Percentiles rank a stretch among this genome's conserved stretches.
These are phyloP conservation scores for Phortica okadai DNA, from an alignment of 2,888 invertebrate species.

Conservation along the genomic window DNA sequence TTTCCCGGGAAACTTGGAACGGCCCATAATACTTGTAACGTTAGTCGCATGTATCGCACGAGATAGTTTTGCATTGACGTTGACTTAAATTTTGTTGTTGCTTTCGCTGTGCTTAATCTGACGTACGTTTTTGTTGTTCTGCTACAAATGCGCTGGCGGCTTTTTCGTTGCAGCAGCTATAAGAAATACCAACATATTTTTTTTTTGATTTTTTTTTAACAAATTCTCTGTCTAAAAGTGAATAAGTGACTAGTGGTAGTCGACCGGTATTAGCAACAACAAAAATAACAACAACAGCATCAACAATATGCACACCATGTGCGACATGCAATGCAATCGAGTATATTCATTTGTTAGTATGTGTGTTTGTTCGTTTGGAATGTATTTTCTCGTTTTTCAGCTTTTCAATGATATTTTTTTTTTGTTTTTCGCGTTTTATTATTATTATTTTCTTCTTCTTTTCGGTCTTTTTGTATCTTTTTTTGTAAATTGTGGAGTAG, in stretches of 20 bases:
- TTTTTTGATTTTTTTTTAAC: not conserved
- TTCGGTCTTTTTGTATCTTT: slow-evolving; percentile 45
- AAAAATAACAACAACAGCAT: slow-evolving; percentile 45
- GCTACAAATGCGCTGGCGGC: not conserved
- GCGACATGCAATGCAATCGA: slow-evolving; percentile 45
- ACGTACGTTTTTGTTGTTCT: not conserved
- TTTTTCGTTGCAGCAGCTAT: not conserved
- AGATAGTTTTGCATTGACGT: slow-evolving; percentile 58
- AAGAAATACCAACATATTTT: not conserved
- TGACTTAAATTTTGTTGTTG: slow-evolving; percentile 34
- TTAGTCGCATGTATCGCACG: slow-evolving; percentile 13
- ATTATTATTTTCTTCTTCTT: slow-evolving; percentile 35
- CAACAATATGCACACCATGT: slow-evolving; percentile 40
- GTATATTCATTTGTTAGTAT: not conserved
- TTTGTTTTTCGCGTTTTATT: slow-evolving; percentile 32
- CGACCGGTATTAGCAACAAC: slow-evolving; percentile 61
- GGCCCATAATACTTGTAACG: slow-evolving; percentile 71
- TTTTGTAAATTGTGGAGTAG: slow-evolving; percentile 42
- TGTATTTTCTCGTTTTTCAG: slow-evolving; percentile 40
- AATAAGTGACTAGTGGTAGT: slow-evolving; percentile 35
- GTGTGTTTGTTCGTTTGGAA: not conserved
- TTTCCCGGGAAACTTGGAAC: slow-evolving; percentile 86
- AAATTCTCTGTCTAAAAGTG: not conserved
- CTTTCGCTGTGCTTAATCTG: not conserved
- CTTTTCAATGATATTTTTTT: slow-evolving; percentile 32